Evolutionary conservation across 2,113 vertebrate species (phyloP), one percentile per base, ranked within the genome.

Genomic region (Polypterus bichir): DNA sequence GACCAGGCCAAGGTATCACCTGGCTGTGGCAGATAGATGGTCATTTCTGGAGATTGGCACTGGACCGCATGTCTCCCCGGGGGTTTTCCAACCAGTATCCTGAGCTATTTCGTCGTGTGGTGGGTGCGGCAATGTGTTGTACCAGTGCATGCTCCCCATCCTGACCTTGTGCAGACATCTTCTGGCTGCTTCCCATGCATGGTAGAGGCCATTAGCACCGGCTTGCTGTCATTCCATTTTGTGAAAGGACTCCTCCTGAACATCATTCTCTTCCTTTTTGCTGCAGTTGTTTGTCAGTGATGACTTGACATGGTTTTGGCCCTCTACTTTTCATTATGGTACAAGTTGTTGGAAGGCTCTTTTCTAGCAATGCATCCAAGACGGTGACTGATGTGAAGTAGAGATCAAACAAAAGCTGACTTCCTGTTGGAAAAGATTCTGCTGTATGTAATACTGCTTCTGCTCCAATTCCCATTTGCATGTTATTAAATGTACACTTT

Each of bases 191-290:
- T 63, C 1, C 58, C 64, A 64, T 67, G 47, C 3, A 59, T 51
- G 2, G 56, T 60, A 4, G 68, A 69, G 3, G 55, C 48, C 59
- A 72, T 60, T 6, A 72, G 52, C 46, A 68, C 54, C 45, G 46
- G 7, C 61, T 68, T 66, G 53, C 65, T 67, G 59, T 67, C 60
- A 6, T 51, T 57, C 64, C 60, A 62, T 62, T 71, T 68, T 60
- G 60, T 62, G 48, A 66, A 54, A 64, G 55, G 54, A 63, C 49
- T 65, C 10, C 49, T 59, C 47, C 59, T 62, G 51, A 59, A 58
- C 44, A 71, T 54, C 7, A 6, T 64, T 57, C 57, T 60, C 68
- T 68, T 9, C 48, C 63, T 6, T 59, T 45, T 57, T 57, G 44
- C 51, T 59, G 45, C 44, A 67, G 11, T 9, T 11, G 46, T 4